A percentile compares a stretch with the other conserved stretches of the same genome.
Conservation (phyloP, 2,888 invertebrate genomes). For the Brachyopa scutellaris region DNA sequence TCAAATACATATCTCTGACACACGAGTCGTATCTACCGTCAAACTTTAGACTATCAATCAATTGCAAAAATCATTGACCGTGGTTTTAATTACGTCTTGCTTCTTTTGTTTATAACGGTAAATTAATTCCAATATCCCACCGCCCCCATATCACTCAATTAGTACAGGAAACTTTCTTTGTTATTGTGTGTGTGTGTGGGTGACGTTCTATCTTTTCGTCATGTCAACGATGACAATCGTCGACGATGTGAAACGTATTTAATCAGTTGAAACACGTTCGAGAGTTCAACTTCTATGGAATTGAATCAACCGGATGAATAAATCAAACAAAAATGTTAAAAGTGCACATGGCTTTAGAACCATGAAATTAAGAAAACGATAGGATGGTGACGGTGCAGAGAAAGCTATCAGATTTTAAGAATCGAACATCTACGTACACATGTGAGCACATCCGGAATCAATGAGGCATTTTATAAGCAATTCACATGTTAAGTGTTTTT, state of each 20-base stretch:
- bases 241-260: constrained; percentile 18
- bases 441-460: constrained; percentile 2
- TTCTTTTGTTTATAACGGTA: neutral
- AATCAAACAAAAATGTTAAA: neutral
- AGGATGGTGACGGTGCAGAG: neutral
- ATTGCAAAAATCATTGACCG: neutral
- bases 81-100: neutral
- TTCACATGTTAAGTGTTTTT: constrained; percentile 27
- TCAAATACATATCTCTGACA: neutral
- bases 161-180: constrained; percentile 22
- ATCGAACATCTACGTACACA: neutral
- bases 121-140: neutral
- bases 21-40: too few relatives aligned
- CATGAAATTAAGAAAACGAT: constrained; percentile 11
- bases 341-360: neutral
- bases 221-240: constrained; percentile 29
- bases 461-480: constrained; percentile 42
- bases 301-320: constrained; percentile 38
- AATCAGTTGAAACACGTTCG: constrained; percentile 50
- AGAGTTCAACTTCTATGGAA: constrained; percentile 26
- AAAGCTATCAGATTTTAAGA: neutral
- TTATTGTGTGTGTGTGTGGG: too few relatives aligned
- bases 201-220: neutral
- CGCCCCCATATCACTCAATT: constrained; percentile 15
- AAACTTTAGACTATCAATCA: neutral